Evolutionary conservation across 2,113 vertebrate genomes (phyloP), one percentile per base, ranked within the genome.

Genomic region (Orycteropus afer): DNA sequence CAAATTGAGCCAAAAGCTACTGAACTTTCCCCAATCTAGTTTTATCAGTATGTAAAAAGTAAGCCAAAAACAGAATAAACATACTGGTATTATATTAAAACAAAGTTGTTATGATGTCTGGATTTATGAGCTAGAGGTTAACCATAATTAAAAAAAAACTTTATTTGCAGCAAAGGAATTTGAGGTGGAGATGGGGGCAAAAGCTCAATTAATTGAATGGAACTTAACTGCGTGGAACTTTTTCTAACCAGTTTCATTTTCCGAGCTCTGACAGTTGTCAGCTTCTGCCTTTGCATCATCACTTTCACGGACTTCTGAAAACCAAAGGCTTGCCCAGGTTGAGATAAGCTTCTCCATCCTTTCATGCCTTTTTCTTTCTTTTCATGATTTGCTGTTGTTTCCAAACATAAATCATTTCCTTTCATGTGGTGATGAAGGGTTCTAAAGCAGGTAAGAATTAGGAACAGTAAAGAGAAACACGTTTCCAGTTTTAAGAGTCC

Each of bases 181-280:
- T 63, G 20, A 57, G 40, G 18, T 84, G 4, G 9, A 47, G 18
- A 59, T 94, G 20, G 53, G 47, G 51, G 23, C 63, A 42, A 90
- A 83, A 93, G 81, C 73, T 80, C 32, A 85, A 80, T 88, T 80
- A 13, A 3, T 34, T 81, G 42, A 83, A 73, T 42, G 78, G 14
- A 80, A 86, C 32, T 80, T 45, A 82, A 73, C 61, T 47, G n/a
- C 0, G 1, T 91, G 61, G 47, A 82, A 82, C 53, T 89, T 88
- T 94, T 76, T 79, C 89, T 93, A 65, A 49, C 80, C 49, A 82
- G 67, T 94, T 94, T 95, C 40, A 78, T 93, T 93, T 94, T 91
- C 53, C 91, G 67, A 95, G 47, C 45, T 79, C 86, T 91, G 42
- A 76, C 47, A 67, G 29, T 82, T 93, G 53, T 63, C 69, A 29